Base-by-base conservation (phyloP, 2,113 vertebrate genomes). In the Chloebia gouldiae region DNA sequence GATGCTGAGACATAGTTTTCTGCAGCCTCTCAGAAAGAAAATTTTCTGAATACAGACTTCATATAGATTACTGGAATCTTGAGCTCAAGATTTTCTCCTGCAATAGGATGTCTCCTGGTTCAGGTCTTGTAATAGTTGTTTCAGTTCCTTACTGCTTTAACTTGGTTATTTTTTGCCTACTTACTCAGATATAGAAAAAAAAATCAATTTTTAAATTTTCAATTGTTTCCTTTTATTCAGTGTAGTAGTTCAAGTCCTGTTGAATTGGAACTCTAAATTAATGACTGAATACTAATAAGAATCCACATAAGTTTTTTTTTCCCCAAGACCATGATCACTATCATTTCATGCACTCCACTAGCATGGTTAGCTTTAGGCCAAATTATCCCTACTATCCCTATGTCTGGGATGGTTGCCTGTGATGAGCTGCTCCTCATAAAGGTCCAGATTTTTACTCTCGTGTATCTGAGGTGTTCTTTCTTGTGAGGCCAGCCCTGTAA, bases 281-380 rank as follows among this genome's bases (percentile, higher is more conserved):
- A 64, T 60, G 24, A 53, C 22, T 12, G 10, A 72, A 72, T 63
- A 7, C 50, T 28, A 70, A 75, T 75, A 87, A 68, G 54, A 71
- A 27, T 45, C 0, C 3, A 22, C 5, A 45, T 3, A 44, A 0
- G 2, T 4, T 44, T 61, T 84, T 51, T 65, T 61, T 84, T 51
- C 60, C n/a, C 40, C 3, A 70, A 60, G 37, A 30, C 2, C 10
- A 27, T 3, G 0, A 35, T 28, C 1, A 0, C 6, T 64, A 4
- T 69, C 9, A n/a, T 33, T 12, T 56, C 25, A 28, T 37, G 10
- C 6, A 35, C 9, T 54, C 27, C 31, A 75, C 35, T 37, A 86
- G 39, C 21, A 35, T 50, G 6, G 3, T 76, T 61, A 42, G 11
- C 60, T 5, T 69, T 50, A 44, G 18, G 71, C 3, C 44, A 81